Conservation (phyloP, 2,113 vertebrate species). For the Arothron firmamentum region DNA sequence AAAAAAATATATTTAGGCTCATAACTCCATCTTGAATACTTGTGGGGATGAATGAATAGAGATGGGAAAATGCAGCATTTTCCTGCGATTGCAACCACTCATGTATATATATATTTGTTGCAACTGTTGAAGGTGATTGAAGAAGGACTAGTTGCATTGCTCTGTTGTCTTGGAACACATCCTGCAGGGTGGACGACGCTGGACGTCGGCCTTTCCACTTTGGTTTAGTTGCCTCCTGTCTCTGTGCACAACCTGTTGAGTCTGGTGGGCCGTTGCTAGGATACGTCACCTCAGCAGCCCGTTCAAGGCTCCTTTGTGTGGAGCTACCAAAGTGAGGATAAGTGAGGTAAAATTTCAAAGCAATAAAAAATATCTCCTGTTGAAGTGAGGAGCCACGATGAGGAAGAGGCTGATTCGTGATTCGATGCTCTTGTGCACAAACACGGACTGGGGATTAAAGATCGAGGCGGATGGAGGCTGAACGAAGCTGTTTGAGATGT, state of each 20-base stretch:
- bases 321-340: background rate
- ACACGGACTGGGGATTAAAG: too few relatives aligned
- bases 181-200: constrained; percentile 8
- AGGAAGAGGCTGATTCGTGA: too few relatives aligned
- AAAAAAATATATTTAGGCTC: background rate
- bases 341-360: constrained; percentile 2
- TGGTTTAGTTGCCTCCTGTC: constrained; percentile 45
- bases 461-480: too few relatives aligned
- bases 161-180: background rate
- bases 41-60: background rate
- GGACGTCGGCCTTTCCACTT: constrained; percentile 39
- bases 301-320: constrained; percentile 16
- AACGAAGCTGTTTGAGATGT: background rate
- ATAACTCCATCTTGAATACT: background rate
- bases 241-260: constrained; percentile 56
- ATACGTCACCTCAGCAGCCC: constrained; percentile 51
- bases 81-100: background rate
- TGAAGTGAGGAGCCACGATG: too few relatives aligned
- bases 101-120: background rate
- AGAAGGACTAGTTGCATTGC: background rate
- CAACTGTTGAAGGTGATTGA: background rate
- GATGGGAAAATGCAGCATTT: background rate
- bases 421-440: too few relatives aligned
- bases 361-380: background rate
- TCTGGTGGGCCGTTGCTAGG: constrained; percentile 66